A percentile compares a stretch with the other conserved stretches of the same genome.
Conservation (phyloP, 2,797 vertebrate genomes). For the Philypnodon macrostomus region DNA sequence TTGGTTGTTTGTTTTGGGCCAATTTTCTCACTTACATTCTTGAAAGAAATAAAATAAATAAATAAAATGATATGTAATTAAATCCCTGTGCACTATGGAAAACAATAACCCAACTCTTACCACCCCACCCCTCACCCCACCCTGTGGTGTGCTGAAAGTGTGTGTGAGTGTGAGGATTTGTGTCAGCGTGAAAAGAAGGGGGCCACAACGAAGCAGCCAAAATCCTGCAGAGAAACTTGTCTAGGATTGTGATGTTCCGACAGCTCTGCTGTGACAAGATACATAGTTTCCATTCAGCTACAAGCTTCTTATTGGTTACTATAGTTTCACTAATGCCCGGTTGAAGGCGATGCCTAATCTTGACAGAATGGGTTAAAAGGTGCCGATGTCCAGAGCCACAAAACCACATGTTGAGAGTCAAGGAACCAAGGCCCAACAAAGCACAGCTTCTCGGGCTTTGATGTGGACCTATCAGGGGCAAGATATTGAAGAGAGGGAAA, state of each 20-base stretch:
- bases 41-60: slow-evolving; percentile 76
- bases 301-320: slow-evolving; percentile 99
- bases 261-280: slow-evolving; percentile 97
- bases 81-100: slow-evolving; percentile 80
- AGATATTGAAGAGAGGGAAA: slow-evolving; percentile 79
- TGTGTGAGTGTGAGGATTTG: slow-evolving; percentile 66
- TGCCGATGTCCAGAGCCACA: slow-evolving; percentile 93
- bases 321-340: slow-evolving; percentile 99
- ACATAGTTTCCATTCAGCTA: slow-evolving; percentile 99
- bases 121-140: too few species aligned
- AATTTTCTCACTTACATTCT: slow-evolving; percentile 75
- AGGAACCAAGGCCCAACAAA: slow-evolving; percentile 90
- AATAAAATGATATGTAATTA: slow-evolving; percentile 73
- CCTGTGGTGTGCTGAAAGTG: slow-evolving; percentile 70
- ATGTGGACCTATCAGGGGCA: slow-evolving; percentile 83
- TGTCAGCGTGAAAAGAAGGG: slow-evolving; percentile 84
- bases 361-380: slow-evolving; percentile 99
- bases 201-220: slow-evolving; percentile 85
- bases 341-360: slow-evolving; percentile 96
- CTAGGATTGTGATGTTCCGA: slow-evolving; percentile 86
- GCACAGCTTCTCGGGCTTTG: slow-evolving; percentile 84
- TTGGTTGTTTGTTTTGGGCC: slow-evolving; percentile 71
- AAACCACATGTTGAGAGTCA: slow-evolving; percentile 99
- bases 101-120: slow-evolving; percentile 78
- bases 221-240: slow-evolving; percentile 92